These are phyloP conservation scores for Ptilodon capucinus DNA, from an alignment of 2,888 invertebrate genomes.

Conservation along the genomic window DNA sequence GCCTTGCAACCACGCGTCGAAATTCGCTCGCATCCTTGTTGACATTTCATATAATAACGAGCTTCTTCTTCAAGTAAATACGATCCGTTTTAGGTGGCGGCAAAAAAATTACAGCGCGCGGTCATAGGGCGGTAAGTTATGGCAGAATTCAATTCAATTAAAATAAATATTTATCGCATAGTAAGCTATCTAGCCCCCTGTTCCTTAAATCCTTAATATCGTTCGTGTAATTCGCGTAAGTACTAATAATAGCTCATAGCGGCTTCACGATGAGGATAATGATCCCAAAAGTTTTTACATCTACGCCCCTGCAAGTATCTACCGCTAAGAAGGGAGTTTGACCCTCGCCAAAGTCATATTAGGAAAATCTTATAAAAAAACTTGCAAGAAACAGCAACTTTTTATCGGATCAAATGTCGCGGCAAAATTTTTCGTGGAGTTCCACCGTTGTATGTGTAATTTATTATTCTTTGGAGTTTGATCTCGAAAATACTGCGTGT, in stretches of 20 bases:
- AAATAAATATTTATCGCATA: neutral
- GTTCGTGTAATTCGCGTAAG: slow-evolving; percentile 5
- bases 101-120: too few species aligned
- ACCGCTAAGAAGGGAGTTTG: slow-evolving; percentile 6
- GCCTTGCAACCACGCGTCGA: too few species aligned
- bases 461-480: slow-evolving; percentile 23
- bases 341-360: slow-evolving; percentile 22
- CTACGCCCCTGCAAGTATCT: slow-evolving; percentile 5
- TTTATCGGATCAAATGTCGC: slow-evolving; percentile 18
- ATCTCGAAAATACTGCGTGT: neutral
- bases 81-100: too few species aligned
- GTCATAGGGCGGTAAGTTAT: neutral
- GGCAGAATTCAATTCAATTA: neutral
- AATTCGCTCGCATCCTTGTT: too few species aligned
- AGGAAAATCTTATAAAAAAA: slow-evolving; percentile 28
- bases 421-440: slow-evolving; percentile 11
- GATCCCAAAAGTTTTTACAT: slow-evolving; percentile 22
- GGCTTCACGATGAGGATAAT: slow-evolving; percentile 10
- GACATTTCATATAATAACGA: too few species aligned
- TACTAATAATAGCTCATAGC: slow-evolving; percentile 7
- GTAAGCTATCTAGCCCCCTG: neutral
- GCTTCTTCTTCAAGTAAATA: too few species aligned
- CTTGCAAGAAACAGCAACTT: slow-evolving; percentile 9
- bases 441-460: slow-evolving; percentile 9
- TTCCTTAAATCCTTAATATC: neutral